These are phyloP conservation scores for Drosophila lacertosa DNA, from an alignment of 1,140 invertebrate species.

Conservation along the genomic window DNA sequence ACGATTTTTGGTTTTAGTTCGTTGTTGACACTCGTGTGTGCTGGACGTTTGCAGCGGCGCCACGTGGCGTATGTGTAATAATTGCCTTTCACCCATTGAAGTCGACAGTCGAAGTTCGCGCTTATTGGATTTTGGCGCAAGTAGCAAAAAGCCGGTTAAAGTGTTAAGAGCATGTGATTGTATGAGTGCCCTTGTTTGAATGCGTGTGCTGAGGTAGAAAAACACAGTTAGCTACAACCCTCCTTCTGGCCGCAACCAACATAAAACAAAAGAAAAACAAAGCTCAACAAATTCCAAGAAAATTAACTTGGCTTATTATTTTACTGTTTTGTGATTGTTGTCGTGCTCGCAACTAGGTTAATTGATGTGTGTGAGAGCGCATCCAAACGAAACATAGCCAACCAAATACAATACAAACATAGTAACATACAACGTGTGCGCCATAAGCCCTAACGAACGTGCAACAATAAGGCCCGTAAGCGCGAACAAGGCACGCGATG, in stretches of 20 bases:
- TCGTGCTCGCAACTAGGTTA: slow-evolving; percentile 62
- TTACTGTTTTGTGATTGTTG: slow-evolving; percentile 38
- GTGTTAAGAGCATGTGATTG: slow-evolving; percentile 41
- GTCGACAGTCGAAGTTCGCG: slow-evolving; percentile 41
- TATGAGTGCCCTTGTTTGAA: slow-evolving; percentile 5
- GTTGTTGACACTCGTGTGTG: slow-evolving; percentile 66
- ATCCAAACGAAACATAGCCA: slow-evolving; percentile 36
- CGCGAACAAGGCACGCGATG: slow-evolving; percentile 37
- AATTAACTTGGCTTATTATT: slow-evolving; percentile 74
- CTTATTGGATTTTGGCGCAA: slow-evolving; percentile 72
- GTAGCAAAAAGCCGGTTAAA: slow-evolving; percentile 72
- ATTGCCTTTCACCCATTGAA: neutral
- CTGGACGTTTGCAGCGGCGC: slow-evolving; percentile 33
- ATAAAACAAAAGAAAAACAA: slow-evolving; percentile 15
- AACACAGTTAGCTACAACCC: slow-evolving; percentile 51
- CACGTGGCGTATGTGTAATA: slow-evolving; percentile 59
- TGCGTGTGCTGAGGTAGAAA: slow-evolving; percentile 43
- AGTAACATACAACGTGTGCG: slow-evolving; percentile 31
- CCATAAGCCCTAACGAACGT: slow-evolving; percentile 27
- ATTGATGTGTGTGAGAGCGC: slow-evolving; percentile 66
- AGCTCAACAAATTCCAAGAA: slow-evolving; percentile 55
- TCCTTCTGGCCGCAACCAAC: slow-evolving; percentile 10
- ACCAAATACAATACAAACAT: slow-evolving; percentile 46
- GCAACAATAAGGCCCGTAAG: slow-evolving; percentile 34
- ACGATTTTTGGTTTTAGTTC: slow-evolving; percentile 55